Evolutionary conservation across 2,797 vertebrate genomes (phyloP).

Genomic region (Anguilla obscura): DNA sequence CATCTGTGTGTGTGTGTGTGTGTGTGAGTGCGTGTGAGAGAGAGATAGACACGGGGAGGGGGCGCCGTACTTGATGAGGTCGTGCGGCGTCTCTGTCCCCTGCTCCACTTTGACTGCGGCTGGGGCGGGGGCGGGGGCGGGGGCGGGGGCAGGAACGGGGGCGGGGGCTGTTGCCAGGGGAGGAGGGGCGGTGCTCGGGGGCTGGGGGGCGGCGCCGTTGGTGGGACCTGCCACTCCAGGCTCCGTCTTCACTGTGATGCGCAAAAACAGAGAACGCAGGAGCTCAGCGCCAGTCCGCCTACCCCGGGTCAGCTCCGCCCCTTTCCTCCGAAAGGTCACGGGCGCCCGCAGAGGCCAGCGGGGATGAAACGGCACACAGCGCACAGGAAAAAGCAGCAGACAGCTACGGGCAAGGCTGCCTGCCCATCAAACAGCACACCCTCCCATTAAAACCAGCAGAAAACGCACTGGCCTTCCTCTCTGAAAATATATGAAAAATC

Average conservation of each 20-base stretch:
- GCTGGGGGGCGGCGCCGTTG: slow-evolving; percentile 57
- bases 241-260: slow-evolving; percentile 89
- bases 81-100: slow-evolving; percentile 78
- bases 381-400: not conserved
- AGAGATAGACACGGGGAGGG: not conserved
- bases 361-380: not conserved
- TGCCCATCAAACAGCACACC: not conserved
- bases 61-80: slow-evolving; percentile 84
- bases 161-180: slow-evolving; percentile 43
- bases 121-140: slow-evolving; percentile 63
- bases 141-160: slow-evolving; percentile 49
- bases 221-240: slow-evolving; percentile 73
- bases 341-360: not conserved
- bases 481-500: not conserved
- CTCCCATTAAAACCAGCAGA: not conserved
- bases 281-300: not conserved
- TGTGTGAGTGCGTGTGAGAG: not conserved
- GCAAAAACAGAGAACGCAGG: slow-evolving; percentile 19
- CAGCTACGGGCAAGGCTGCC: not conserved
- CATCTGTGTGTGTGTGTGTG: slow-evolving; percentile 28
- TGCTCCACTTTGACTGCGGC: slow-evolving; percentile 88
- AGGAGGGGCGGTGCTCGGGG: slow-evolving; percentile 56
- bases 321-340: not conserved
- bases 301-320: not conserved
- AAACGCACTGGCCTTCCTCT: not conserved